Conservation (phyloP, 2,797 vertebrate genomes). For the Brachyalestes nurse region DNA sequence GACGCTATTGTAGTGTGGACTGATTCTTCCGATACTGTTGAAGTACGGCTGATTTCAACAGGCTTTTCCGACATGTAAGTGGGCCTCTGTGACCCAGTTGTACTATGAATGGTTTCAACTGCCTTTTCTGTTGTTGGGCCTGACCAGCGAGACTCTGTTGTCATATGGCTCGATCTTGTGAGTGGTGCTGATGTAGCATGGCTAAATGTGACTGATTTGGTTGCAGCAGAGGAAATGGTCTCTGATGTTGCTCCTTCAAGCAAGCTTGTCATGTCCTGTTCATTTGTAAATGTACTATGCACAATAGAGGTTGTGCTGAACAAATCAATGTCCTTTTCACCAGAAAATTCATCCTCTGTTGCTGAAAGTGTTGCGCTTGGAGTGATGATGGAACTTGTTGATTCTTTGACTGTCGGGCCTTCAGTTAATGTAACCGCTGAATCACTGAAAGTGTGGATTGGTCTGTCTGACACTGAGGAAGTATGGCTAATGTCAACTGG, state of each 20-base stretch:
- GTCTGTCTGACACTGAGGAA: not conserved
- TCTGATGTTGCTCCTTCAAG: not conserved
- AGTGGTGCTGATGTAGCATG: not conserved
- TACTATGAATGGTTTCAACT: not conserved
- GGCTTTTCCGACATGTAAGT: not conserved
- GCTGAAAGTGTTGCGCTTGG: constrained; percentile 16
- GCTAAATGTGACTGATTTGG: not conserved
- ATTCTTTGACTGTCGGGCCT: no score
- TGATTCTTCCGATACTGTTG: not conserved
- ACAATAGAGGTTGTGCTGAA: constrained; percentile 8
- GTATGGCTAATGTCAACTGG: not conserved
- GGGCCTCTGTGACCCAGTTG: not conserved
- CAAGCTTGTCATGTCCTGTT: constrained; percentile 18
- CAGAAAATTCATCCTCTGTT: constrained; percentile 33
- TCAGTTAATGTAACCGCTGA: not conserved
- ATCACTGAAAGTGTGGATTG: not conserved
- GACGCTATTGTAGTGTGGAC: not conserved
- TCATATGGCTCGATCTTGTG: not conserved
- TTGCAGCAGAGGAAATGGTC: not conserved
- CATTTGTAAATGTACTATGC: not conserved
- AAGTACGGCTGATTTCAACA: not conserved
- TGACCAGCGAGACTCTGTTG: not conserved
- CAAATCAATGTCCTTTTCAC: constrained; percentile 11
- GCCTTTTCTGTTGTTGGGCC: not conserved
- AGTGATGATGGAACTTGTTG: not conserved